Base-by-base conservation (phyloP, 2,797 vertebrate genomes). In the Gallinago nigripennis region DNA sequence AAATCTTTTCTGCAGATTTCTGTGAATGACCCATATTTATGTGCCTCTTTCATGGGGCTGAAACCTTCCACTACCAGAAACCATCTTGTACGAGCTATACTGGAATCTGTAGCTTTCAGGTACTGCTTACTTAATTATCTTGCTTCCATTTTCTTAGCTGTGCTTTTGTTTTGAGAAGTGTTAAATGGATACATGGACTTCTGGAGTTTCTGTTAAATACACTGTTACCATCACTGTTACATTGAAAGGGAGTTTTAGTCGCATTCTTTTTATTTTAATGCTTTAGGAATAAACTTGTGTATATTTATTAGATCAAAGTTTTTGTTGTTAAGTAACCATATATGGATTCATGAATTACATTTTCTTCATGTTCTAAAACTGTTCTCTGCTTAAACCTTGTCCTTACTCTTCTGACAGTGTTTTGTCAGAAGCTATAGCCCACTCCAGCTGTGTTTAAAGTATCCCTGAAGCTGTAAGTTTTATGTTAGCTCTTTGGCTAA, bases 51-150 rank as follows among this genome's bases (percentile, higher is more conserved):
- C 83, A 98, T 98, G 99, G 99, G 99, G 76, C 98, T 99, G 89
- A 99, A 99, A 97, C 98, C 98, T 63, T 98, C 99, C 12, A 99
- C 99, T 68, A 99, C 96, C 58, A 99, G 99, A 97, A 97, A 95
- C 75, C 99, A 99, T 86, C 98, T 99, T 21, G 98, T 99, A 31
- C 98, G 99, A 69, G 99, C 99, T 72, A 99, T 99, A 84, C 87
- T 99, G 96, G 99, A 99, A 96, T 99, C 99, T 3, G 46, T 99
- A 17, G 98, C 99, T 48, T 99, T 99, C 97, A 99, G 99, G 99
- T 99, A 97, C 35, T 54, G 48, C 65, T 54, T 78, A 31, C 7
- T 56, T 61, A 61, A 30, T 41, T 14, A 11, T 15, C 31, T 56
- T 76, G 9, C 10, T 73, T 85, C 1, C 35, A 2, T 68, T 72